Evolutionary conservation across 2,113 vertebrate genomes (phyloP), one percentile per base, ranked within the genome.

Genomic region (Lota lota): DNA sequence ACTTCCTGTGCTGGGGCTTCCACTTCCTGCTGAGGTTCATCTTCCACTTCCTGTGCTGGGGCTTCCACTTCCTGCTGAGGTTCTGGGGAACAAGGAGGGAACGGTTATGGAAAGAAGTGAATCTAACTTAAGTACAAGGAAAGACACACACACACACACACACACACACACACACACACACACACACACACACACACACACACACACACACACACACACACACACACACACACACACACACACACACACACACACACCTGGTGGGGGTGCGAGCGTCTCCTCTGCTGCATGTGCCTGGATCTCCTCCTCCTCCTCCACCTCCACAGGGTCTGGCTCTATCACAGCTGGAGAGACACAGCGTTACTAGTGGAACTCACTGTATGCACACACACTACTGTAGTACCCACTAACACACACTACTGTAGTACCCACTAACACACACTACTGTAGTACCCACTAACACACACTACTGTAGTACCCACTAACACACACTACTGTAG

Each of bases 321-420:
- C 57, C 1, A 67, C 71, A 0, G 86, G 79, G 2, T 91, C 89
- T 3, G 82, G 83, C 63, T 89, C 85, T 6, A 80, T 0, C 4
- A 79, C 15, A 57, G 62, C 85, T 89, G 33, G 6, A 33, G 50
- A n/a, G 22, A 57, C 10, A 47, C 10, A 47, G 40, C 8, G 40
- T 12, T 47, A 14, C 40, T 47, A n/a, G n/a, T n/a, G n/a, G n/a
- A n/a, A n/a, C n/a, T n/a, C n/a, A n/a, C n/a, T n/a, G n/a, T n/a
- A n/a, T n/a, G n/a, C n/a, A n/a, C n/a, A 28, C 28, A 28, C 28
- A 28, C 28, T 33, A 6, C 28, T 33, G 28, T 33, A 33, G 4
- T 33, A 33, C 28, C 4, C 4, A 2, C 28, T 4, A 5, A 33
- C 7, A 33, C 28, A 33, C 28, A 33, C 28, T 33, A 6, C 28